phyloP scores from a whole-genome alignment of 2,888 invertebrate genomes.

The Papilio elwesi region DNA sequence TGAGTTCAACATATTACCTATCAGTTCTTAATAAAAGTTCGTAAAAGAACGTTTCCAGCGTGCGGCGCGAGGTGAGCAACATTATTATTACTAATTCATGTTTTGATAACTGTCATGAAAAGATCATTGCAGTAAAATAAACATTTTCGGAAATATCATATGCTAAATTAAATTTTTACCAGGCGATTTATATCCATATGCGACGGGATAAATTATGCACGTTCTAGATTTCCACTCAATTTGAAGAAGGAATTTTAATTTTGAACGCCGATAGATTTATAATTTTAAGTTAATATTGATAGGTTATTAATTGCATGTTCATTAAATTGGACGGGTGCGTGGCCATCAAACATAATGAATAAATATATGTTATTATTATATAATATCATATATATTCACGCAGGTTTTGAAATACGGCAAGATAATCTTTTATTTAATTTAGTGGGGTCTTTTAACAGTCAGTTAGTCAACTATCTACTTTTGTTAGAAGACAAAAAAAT shows the following conservation, averaged over 20 bases:
- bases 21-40: neutral
- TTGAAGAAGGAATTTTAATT: conserved; percentile 18
- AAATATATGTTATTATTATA: neutral
- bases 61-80: neutral
- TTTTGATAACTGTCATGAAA: neutral
- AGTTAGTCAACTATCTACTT: too few relatives aligned
- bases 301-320: conserved; percentile 14
- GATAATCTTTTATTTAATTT: too few relatives aligned
- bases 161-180: neutral
- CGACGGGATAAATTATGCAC: conserved; percentile 7
- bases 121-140: neutral
- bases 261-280: neutral
- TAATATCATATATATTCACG: neutral
- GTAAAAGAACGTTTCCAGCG: neutral
- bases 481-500: too few relatives aligned
- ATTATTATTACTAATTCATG: neutral
- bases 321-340: neutral
- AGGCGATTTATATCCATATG: neutral
- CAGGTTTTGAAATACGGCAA: too few relatives aligned
- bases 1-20: neutral
- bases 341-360: conserved; percentile 9
- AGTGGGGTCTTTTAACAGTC: too few relatives aligned
- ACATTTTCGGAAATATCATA: too few relatives aligned
- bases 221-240: conserved; percentile 16
- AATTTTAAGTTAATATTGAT: conserved; percentile 18